Evolutionary conservation across 2,797 vertebrate species (phyloP).

Genomic region (Sebastes kiyomatsui): DNA sequence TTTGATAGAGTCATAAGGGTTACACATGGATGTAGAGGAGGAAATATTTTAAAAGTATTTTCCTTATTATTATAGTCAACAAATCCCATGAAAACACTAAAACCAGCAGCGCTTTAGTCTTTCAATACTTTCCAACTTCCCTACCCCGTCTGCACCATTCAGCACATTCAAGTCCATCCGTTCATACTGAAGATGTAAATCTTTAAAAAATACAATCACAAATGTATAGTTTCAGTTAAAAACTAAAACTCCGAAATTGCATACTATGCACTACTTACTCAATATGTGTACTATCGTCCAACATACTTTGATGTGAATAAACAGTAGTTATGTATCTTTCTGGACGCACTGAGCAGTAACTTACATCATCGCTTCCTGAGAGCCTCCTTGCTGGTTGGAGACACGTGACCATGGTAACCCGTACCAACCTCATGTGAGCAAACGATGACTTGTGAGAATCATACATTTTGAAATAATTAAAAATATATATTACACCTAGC

Average conservation of each 20-base stretch:
- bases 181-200: background rate
- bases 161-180: background rate
- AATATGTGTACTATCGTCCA: too few relatives aligned
- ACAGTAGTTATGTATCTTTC: too few relatives aligned
- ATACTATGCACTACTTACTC: too few relatives aligned
- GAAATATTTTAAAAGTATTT: background rate
- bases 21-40: background rate
- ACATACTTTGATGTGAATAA: too few relatives aligned
- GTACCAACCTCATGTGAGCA: too few relatives aligned
- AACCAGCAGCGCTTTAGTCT: too few relatives aligned
- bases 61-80: background rate
- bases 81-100: background rate
- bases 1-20: background rate
- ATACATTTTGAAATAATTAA: fast-evolving
- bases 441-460: too few relatives aligned
- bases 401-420: too few relatives aligned
- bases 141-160: background rate
- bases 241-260: fast-evolving
- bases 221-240: fast-evolving
- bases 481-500: too few relatives aligned
- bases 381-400: too few relatives aligned
- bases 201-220: background rate
- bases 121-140: background rate
- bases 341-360: too few relatives aligned
- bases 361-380: too few relatives aligned